These are phyloP conservation scores for Epirrhoe tristata DNA, from an alignment of 2,888 invertebrate species.

Conservation along the genomic window DNA sequence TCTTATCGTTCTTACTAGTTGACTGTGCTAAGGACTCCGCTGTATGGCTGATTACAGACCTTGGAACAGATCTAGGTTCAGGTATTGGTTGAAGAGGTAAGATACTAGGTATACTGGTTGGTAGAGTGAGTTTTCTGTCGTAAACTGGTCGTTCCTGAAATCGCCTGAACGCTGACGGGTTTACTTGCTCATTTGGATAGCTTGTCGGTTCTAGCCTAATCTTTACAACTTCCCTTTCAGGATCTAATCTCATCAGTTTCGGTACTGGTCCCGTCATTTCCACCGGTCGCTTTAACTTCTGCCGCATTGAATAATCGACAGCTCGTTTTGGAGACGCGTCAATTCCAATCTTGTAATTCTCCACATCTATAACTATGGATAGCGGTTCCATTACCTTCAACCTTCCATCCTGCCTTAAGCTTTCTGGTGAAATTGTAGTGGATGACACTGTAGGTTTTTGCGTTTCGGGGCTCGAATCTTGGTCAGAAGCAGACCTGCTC, in stretches of 20 bases:
- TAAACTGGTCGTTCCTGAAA: constrained; percentile 55
- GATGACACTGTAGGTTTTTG: constrained; percentile 83
- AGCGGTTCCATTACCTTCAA: constrained; percentile 78
- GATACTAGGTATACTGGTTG: constrained; percentile 68
- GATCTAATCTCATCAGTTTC: constrained; percentile 64
- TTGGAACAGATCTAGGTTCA: constrained; percentile 43
- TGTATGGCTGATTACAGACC: constrained; percentile 78
- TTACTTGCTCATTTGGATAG: constrained; percentile 47
- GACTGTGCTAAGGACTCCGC: constrained; percentile 73
- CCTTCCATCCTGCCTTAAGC: constrained; percentile 65
- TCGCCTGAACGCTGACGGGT: constrained; percentile 62
- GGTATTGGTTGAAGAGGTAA: constrained; percentile 33
- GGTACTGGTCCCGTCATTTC: constrained; percentile 64
- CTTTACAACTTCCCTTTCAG: constrained; percentile 19
- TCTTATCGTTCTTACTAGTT: constrained; percentile 46
- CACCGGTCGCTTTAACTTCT: constrained; percentile 72
- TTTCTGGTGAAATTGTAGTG: constrained; percentile 82
- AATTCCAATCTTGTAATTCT: constrained; percentile 80
- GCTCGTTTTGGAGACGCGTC: constrained; percentile 80
- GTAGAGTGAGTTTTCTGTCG: constrained; percentile 62
- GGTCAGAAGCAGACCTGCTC: constrained; percentile 85
- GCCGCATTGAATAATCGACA: constrained; percentile 77
- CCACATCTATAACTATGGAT: constrained; percentile 80
- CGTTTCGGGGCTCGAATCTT: constrained; percentile 80
- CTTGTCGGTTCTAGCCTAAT: constrained; percentile 47